A percentile compares a stretch with the other conserved stretches of the same genome.
Conservation (phyloP, 2,113 vertebrate species). For the Sapayoa aenigma region DNA sequence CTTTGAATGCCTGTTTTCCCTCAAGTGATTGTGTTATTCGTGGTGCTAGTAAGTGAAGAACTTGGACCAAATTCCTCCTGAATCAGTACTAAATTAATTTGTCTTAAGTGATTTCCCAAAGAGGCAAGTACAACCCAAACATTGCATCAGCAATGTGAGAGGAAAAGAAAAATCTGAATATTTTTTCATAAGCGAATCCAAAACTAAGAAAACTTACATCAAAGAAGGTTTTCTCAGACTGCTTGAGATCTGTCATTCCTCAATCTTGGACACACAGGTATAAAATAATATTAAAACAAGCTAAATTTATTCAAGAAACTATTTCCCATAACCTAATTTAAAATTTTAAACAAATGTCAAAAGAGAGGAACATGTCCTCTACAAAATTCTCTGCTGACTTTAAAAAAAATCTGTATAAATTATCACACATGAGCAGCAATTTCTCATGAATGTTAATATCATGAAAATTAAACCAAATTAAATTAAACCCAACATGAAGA, state of each 20-base stretch:
- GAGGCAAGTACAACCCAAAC: not conserved
- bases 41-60: not conserved
- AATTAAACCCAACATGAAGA: too few relatives aligned
- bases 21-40: not conserved
- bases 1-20: not conserved
- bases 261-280: not conserved
- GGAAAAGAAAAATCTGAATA: not conserved
- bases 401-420: not conserved
- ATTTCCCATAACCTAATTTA: not conserved
- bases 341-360: not conserved
- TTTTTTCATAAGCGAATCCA: not conserved
- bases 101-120: not conserved
- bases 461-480: not conserved
- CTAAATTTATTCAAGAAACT: not conserved
- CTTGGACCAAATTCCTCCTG: not conserved
- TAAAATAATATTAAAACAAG: not conserved
- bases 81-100: not conserved
- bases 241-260: not conserved
- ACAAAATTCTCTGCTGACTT: not conserved
- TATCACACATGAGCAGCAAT: not conserved
- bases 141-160: not conserved
- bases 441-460: conserved; percentile 47
- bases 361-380: not conserved
- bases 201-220: not conserved
- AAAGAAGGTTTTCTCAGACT: not conserved